Conservation (phyloP, 1,140 invertebrate species). For the Eupeodes corollae region DNA sequence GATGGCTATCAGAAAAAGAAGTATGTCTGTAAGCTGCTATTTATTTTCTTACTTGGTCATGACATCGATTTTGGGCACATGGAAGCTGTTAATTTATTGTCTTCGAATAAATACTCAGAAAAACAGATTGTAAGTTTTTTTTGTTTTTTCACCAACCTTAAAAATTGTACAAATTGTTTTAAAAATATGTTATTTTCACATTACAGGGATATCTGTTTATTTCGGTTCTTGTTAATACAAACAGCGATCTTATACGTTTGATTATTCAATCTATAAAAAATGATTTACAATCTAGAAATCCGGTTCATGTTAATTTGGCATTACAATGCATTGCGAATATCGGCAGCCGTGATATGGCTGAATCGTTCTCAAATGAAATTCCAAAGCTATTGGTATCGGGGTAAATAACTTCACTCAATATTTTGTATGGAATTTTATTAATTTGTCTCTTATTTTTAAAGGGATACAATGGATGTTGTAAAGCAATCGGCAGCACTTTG, state of each 20-base stretch:
- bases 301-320: conserved; percentile 97
- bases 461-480: conserved; percentile 98
- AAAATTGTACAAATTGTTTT: too few species aligned
- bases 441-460: conserved; percentile 34
- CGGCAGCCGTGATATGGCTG: conserved; percentile 98
- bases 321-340: conserved; percentile 99
- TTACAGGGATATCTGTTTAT: conserved; percentile 96
- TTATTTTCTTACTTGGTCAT: conserved; percentile 97
- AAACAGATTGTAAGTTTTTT: conserved; percentile 98
- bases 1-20: conserved; percentile 99
- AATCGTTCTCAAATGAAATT: conserved; percentile 96
- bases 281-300: conserved; percentile 92
- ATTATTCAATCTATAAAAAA: conserved; percentile 99
- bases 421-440: background rate
- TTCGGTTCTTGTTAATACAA: conserved; percentile 97
- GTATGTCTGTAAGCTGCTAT: conserved; percentile 99
- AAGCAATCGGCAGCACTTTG: conserved; percentile 99
- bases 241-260: conserved; percentile 97
- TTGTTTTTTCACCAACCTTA: too few species aligned
- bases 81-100: conserved; percentile 99
- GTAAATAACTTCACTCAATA: conserved; percentile 40
- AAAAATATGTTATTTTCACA: too few species aligned
- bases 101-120: conserved; percentile 99
- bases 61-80: conserved; percentile 99
- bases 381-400: conserved; percentile 95